These are phyloP conservation scores for Galerucella calmariensis DNA, from an alignment of 2,888 invertebrate genomes.

Conservation along the genomic window DNA sequence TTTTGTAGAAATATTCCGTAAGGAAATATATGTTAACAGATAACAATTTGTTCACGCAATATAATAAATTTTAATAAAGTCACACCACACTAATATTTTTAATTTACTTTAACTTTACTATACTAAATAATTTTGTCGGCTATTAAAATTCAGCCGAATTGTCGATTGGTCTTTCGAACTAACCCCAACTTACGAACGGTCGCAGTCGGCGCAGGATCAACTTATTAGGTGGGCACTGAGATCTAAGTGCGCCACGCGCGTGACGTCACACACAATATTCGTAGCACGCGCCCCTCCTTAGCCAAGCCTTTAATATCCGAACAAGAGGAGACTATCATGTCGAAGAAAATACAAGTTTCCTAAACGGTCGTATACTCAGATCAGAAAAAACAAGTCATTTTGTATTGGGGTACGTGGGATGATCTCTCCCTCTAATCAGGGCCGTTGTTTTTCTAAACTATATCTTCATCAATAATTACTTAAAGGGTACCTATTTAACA, in stretches of 20 bases:
- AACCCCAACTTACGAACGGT: constrained; percentile 15
- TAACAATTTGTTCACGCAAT: too few species aligned
- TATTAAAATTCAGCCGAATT: constrained; percentile 14
- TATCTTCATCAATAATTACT: not conserved
- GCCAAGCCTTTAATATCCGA: constrained; percentile 61
- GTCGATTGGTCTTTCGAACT: constrained; percentile 8
- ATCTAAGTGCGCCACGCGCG: constrained; percentile 49
- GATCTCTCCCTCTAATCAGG: constrained; percentile 36
- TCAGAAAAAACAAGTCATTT: constrained; percentile 40
- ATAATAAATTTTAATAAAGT: too few species aligned
- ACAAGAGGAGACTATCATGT: constrained; percentile 17
- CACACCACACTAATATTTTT: too few species aligned
- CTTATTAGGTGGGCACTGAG: constrained; percentile 45
- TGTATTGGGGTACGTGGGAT: constrained; percentile 43
- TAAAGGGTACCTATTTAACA: too few species aligned
- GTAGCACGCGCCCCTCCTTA: constrained; percentile 64
- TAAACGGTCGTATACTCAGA: constrained; percentile 56
- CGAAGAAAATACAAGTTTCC: constrained; percentile 58
- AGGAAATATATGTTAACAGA: too few species aligned
- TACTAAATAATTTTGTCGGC: constrained; percentile 1
- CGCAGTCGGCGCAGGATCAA: constrained; percentile 21
- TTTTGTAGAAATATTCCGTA: too few species aligned
- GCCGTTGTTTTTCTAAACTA: not conserved
- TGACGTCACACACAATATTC: constrained; percentile 51
- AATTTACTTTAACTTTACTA: too few species aligned